Conservation (phyloP, 35 echinoderm and acorn worm genomes). For the Hemicentrotus pulcherrimus region DNA sequence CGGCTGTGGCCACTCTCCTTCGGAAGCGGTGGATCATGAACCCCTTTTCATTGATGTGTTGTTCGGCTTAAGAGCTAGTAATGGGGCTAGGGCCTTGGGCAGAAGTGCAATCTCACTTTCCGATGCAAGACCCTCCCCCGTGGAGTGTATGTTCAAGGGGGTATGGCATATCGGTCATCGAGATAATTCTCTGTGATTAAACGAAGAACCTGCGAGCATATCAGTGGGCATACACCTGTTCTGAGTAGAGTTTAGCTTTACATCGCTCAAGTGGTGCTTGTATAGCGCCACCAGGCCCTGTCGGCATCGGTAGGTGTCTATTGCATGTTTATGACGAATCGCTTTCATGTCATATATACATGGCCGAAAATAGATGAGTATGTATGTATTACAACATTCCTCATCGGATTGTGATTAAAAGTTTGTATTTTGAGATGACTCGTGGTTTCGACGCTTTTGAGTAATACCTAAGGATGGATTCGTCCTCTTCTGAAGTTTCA, state of each 20-base stretch:
- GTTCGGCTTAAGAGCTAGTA: not conserved
- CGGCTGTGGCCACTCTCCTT: not conserved
- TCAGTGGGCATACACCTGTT: not conserved
- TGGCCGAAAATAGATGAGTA: not conserved
- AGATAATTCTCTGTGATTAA: not conserved
- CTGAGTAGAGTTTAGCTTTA: not conserved
- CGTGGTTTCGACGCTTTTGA: not conserved
- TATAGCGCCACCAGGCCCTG: not conserved
- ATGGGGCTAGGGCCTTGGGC: not conserved
- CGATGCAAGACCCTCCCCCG: not conserved
- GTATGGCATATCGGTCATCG: not conserved
- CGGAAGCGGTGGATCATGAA: not conserved
- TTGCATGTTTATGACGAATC: constrained; percentile 7
- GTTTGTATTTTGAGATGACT: not conserved
- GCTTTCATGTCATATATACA: not conserved
- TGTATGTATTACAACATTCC: not conserved
- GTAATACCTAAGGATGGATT: not conserved
- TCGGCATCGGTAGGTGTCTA: not conserved
- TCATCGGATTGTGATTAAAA: constrained; percentile 1
- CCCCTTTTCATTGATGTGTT: not conserved
- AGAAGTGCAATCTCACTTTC: not conserved
- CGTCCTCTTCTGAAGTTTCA: not conserved
- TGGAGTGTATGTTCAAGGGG: not conserved
- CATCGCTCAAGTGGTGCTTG: not conserved
- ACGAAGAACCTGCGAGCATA: not conserved